Conservation (phyloP, 2,113 vertebrate genomes). For the Sapajus apella region DNA sequence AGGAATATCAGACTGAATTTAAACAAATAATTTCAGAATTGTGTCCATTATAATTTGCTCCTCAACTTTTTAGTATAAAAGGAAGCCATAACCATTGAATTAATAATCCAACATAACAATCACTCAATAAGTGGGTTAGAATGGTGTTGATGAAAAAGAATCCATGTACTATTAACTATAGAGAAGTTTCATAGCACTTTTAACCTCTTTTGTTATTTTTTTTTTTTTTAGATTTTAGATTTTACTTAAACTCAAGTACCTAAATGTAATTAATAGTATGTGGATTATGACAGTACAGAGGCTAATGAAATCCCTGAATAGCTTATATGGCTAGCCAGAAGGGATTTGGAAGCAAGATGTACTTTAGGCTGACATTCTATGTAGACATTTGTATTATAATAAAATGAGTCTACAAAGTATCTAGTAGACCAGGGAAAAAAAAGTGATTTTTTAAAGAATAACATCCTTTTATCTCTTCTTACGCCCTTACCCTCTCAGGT, state of each 20-base stretch:
- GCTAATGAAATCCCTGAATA: constrained; percentile 51
- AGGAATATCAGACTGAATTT: constrained; percentile 42
- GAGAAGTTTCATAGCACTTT: constrained; percentile 12
- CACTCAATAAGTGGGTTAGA: neutral
- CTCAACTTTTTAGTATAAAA: constrained; percentile 48
- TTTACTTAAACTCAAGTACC: constrained; percentile 53
- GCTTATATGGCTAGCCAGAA: constrained; percentile 33
- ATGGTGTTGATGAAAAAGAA: neutral
- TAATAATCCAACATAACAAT: constrained; percentile 51
- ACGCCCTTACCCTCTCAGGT: neutral
- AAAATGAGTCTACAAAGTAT: constrained; percentile 54
- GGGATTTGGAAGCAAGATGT: constrained; percentile 55
- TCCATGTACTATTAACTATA: neutral
- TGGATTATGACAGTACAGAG: constrained; percentile 55
- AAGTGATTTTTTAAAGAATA: neutral
- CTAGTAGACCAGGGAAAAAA: neutral
- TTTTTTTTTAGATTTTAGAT: constrained; percentile 13
- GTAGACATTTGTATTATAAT: constrained; percentile 74
- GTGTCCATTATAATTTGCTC: constrained; percentile 2
- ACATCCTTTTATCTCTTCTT: constrained; percentile 34
- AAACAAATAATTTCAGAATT: constrained; percentile 55
- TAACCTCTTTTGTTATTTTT: constrained; percentile 11
- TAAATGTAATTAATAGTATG: neutral
- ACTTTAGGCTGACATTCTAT: constrained; percentile 70
- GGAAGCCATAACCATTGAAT: constrained; percentile 17